Evolutionary conservation across 2,888 invertebrate species (phyloP), one percentile per base, ranked within the genome.

Genomic region (Calameuta filiformis): DNA sequence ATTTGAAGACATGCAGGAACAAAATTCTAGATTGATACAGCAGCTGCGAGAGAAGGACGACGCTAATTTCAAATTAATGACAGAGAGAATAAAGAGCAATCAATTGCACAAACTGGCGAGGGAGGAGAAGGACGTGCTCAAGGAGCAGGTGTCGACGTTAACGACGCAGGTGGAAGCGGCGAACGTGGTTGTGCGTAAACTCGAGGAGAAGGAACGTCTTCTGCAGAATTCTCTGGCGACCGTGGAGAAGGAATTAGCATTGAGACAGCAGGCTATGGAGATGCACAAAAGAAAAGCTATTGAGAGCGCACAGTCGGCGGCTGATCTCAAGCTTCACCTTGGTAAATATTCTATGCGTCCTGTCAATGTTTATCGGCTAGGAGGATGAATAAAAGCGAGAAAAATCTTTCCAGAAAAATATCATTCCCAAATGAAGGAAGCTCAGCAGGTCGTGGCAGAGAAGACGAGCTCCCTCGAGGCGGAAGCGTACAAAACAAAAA

Each of bases 1-100:
- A 1, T 98, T 98, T 90, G 99, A 99, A 91, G 99, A 99, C 89
- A 98, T 99, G 98, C 99, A 99, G 92, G 99, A 99, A 88, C 99
- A 99, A 92, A 99, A 99, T 92, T 97, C 98, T 0, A 93, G 98
- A 68, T 94, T 99, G 33, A 96, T 99, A 76, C 98, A 99, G 86
- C 99, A 99, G 91, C 92, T 99, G 79, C 93, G 98, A 3, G 99
- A 99, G 91, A 99, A 99, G 87, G 98, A 98, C 88, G 99, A 99
- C 90, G 98, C 99, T 6, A 99, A 99, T 92, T 98, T 99, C 92
- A 99, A 99, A 92, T 94, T 99, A 9, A 99, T 99, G 98, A 98
- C 98, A 0, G 99, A 99, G 92, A 92, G 98, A 77, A 98, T 98
- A 81, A 98, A 98, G 91, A 96, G 98, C 6, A 98, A 98, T 92